phyloP scores from a whole-genome alignment of 2,113 vertebrate genomes.

The Papio anubis region DNA sequence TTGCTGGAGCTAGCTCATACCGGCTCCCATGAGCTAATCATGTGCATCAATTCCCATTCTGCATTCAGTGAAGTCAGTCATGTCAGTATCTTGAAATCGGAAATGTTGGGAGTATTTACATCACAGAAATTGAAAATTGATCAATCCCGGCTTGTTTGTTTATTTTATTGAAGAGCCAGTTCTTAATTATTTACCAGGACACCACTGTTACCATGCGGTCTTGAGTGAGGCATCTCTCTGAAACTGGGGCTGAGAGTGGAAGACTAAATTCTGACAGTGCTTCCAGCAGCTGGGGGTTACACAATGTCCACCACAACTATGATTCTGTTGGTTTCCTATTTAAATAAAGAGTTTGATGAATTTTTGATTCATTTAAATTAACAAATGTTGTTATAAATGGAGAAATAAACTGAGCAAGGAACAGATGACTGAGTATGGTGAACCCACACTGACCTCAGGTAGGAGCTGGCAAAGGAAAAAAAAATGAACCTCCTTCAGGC shows the following conservation, averaged over 20 bases:
- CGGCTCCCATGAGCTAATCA: neutral
- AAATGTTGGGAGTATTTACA: neutral
- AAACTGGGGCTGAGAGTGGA: neutral
- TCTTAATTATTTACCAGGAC: neutral
- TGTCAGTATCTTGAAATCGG: neutral
- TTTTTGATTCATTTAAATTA: constrained; percentile 21
- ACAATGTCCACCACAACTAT: neutral
- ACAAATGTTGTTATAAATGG: neutral
- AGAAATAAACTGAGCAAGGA: neutral
- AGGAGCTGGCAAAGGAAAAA: neutral
- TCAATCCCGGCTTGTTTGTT: neutral
- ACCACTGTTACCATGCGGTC: neutral
- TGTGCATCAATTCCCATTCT: neutral
- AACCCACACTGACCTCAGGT: neutral
- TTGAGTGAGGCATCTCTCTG: neutral
- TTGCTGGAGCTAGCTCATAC: neutral
- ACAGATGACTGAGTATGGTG: neutral
- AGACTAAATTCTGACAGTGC: neutral
- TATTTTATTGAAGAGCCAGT: neutral
- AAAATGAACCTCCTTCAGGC: neutral
- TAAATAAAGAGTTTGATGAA: neutral
- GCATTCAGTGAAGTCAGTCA: neutral
- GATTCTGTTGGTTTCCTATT: neutral
- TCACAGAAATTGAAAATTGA: neutral
- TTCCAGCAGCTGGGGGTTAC: neutral